Base-by-base conservation (phyloP, 2,113 vertebrate species). In the Lasiurus borealis region DNA sequence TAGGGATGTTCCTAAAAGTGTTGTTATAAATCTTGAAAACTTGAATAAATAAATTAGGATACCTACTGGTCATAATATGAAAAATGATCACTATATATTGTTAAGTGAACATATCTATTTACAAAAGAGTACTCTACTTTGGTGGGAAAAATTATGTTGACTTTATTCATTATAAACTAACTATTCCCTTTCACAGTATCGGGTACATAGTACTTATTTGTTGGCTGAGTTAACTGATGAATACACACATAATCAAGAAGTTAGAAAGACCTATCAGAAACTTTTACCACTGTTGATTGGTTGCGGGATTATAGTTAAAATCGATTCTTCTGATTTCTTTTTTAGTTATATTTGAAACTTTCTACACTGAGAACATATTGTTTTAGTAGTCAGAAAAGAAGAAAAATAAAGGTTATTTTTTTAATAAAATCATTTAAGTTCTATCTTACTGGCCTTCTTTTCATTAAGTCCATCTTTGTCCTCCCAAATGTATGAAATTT, bases 61-160 rank as follows among this genome's bases (percentile, higher is more conserved):
- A 46, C 7, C 2, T 78, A 57, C 34, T 69, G 31, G n/a, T 59
- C n/a, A 69, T 69, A 57, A 62, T 36, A 59, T 15, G 14, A 90
- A 52, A 68, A 9, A 78, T 77, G 23, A 71, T 77, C n/a, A 73
- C 5, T 31, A 14, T 27, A 71, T 44, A 66, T 23, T 76, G 19
- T n/a, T 78, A 69, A 29, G 8, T 76, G 36, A 93, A 90, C 90
- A 71, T 18, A 91, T 66, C 68, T 85, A 52, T 48, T 82, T 66
- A 85, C 8, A 92, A 85, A 57, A 62, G 48, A 83, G 0, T 31
- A 76, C 34, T 88, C 25, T 11, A 44, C 23, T 91, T 94, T 81
- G 36, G 25, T 57, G 48, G 62, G 50, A 76, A 34, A 64, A 66
- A 71, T 44, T 46, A 10, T 27, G 3, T 46, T 82, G 44, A 8